Percentiles rank a stretch among this genome's conserved stretches.
These are phyloP conservation scores for Amazona vittata DNA, from an alignment of 2,113 vertebrate genomes.

Conservation along the genomic window DNA sequence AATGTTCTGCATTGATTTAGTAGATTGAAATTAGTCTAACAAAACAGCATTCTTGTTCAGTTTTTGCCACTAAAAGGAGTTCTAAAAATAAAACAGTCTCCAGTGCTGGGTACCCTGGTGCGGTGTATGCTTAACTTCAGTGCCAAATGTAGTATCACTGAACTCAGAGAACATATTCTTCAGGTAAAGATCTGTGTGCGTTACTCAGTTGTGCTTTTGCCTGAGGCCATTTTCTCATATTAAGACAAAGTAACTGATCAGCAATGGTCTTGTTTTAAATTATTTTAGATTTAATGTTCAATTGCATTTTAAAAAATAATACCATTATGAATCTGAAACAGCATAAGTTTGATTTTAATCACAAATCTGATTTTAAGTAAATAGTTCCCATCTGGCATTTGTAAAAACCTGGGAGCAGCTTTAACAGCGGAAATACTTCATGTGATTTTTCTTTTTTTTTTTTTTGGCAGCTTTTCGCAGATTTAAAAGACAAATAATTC, in stretches of 20 bases:
- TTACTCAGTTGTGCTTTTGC: background rate
- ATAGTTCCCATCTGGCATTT: background rate
- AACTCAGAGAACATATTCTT: background rate
- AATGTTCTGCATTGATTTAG: background rate
- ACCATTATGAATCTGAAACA: background rate
- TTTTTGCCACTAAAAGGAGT: background rate
- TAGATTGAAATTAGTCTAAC: background rate
- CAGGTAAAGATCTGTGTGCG: background rate
- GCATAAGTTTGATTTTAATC: background rate
- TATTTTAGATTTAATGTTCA: background rate
- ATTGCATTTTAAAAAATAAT: background rate
- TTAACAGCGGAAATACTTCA: background rate
- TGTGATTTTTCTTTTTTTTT: background rate
- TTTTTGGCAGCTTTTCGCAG: background rate
- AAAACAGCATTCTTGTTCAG: background rate
- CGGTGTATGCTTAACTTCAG: background rate
- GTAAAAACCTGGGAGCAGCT: background rate
- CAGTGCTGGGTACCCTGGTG: background rate
- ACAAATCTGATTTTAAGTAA: background rate
- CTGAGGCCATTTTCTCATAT: background rate
- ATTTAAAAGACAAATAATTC: background rate
- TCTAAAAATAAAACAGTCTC: background rate
- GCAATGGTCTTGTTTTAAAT: background rate
- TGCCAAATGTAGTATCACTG: background rate
- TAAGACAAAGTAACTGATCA: background rate